A percentile compares a stretch with the other conserved stretches of the same genome.
Evolutionary conservation across 1,140 invertebrate genomes (phyloP).

Genomic region (Zaprionus africanus): DNA sequence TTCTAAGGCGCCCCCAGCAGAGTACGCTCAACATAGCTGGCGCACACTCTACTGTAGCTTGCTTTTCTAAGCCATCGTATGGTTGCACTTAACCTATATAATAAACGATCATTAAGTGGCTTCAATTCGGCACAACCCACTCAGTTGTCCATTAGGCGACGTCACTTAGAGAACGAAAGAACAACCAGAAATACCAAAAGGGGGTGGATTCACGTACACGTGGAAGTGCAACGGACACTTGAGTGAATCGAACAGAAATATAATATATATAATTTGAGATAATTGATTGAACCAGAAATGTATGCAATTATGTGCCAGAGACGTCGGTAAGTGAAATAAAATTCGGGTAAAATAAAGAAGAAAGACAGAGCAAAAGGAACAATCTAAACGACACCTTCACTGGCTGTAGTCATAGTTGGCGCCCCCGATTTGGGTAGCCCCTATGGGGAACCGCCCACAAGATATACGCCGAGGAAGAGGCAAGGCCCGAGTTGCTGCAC

Average conservation of each 20-base stretch:
- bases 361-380: not conserved
- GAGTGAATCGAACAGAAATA: constrained; percentile 5
- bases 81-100: constrained; percentile 14
- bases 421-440: constrained; percentile 15
- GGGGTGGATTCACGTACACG: constrained; percentile 38
- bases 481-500: constrained; percentile 41
- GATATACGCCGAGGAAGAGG: not conserved
- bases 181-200: not conserved
- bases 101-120: constrained; percentile 50
- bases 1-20: too few species aligned
- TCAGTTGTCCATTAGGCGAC: constrained; percentile 15
- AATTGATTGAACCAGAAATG: constrained; percentile 68
- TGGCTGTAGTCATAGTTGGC: not conserved
- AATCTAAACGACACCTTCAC: not conserved
- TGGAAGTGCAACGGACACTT: constrained; percentile 11
- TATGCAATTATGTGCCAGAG: constrained; percentile 56
- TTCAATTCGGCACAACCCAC: constrained; percentile 33
- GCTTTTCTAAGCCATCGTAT: not conserved
- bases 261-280: constrained; percentile 68
- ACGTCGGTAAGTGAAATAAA: constrained; percentile 54
- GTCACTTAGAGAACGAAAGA: not conserved
- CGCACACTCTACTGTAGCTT: not conserved
- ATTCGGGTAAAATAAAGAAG: constrained; percentile 26
- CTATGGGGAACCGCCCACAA: constrained; percentile 20
- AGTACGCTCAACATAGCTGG: too few species aligned